Evolutionary conservation across 1,140 invertebrate genomes (phyloP).

Genomic region (Hyles vespertilio): DNA sequence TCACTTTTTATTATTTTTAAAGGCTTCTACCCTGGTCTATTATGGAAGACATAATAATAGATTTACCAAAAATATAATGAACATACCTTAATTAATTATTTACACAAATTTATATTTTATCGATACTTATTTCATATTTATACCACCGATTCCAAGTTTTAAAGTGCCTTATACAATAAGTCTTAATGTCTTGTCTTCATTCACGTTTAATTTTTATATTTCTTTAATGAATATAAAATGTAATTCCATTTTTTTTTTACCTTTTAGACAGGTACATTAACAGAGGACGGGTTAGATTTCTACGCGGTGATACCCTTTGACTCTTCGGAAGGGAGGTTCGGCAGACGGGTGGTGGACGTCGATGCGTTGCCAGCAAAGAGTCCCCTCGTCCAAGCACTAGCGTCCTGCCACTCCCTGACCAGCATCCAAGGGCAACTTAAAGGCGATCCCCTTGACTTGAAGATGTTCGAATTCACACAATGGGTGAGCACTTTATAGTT

Average conservation of each 20-base stretch:
- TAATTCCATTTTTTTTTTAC: not conserved
- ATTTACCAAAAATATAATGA: too few species aligned
- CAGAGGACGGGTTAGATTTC: conserved; percentile 95
- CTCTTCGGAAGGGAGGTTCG: conserved; percentile 73
- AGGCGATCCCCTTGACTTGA: conserved; percentile 90
- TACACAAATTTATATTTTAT: too few species aligned
- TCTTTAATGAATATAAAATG: not conserved
- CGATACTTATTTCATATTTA: too few species aligned
- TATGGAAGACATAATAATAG: too few species aligned
- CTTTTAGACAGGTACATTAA: conserved; percentile 91
- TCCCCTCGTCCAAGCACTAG: conserved; percentile 80
- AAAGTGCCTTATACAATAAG: too few species aligned
- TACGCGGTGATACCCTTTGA: conserved; percentile 86
- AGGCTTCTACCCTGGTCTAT: too few species aligned
- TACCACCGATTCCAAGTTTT: too few species aligned
- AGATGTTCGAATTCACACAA: conserved; percentile 91
- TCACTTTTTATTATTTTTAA: too few species aligned
- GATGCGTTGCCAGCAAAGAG: conserved; percentile 62
- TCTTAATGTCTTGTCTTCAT: too few species aligned
- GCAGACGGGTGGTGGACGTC: conserved; percentile 77
- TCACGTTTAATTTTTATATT: not conserved
- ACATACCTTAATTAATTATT: too few species aligned
- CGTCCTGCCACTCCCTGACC: conserved; percentile 89
- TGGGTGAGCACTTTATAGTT: conserved; percentile 76
- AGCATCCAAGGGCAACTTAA: conserved; percentile 85